Percentiles rank a stretch among this genome's conserved stretches.
Conservation (phyloP, 2,113 vertebrate species). For the Aphelocoma coerulescens region DNA sequence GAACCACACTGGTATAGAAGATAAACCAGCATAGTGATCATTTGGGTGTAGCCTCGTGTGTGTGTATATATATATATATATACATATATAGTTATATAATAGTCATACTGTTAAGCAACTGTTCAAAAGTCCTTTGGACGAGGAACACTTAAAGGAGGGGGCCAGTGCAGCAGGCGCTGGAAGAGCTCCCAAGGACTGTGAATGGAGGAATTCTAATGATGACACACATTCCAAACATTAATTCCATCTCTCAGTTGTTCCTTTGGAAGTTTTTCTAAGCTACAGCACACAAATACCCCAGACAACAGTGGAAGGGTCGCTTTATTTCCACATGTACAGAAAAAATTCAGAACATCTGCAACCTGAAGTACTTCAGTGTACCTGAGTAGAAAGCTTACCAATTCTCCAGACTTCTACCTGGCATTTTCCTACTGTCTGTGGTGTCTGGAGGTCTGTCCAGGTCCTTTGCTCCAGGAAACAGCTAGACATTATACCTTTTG, state of each 20-base stretch:
- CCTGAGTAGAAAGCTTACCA: neutral
- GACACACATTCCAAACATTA: neutral
- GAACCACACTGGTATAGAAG: neutral
- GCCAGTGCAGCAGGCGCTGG: neutral
- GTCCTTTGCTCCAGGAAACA: neutral
- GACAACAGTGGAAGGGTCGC: neutral
- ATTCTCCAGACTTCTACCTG: neutral
- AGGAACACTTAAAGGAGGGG: neutral
- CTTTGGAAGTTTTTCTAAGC: neutral
- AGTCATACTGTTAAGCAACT: neutral
- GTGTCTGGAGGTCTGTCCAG: neutral
- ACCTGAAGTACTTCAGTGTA: neutral
- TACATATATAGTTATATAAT: neutral
- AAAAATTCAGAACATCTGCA: neutral
- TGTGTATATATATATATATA: too few relatives aligned
- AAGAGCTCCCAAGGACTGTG: neutral
- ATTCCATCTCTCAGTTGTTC: neutral
- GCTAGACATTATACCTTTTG: neutral
- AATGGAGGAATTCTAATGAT: neutral
- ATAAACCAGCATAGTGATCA: neutral
- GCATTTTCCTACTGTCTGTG: neutral
- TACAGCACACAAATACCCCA: neutral
- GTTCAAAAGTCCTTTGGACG: neutral
- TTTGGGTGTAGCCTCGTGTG: neutral
- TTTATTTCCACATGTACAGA: neutral